Evolutionary conservation across 2,888 invertebrate species (phyloP), one percentile per base, ranked within the genome.

Genomic region (Drosophila prostipennis): DNA sequence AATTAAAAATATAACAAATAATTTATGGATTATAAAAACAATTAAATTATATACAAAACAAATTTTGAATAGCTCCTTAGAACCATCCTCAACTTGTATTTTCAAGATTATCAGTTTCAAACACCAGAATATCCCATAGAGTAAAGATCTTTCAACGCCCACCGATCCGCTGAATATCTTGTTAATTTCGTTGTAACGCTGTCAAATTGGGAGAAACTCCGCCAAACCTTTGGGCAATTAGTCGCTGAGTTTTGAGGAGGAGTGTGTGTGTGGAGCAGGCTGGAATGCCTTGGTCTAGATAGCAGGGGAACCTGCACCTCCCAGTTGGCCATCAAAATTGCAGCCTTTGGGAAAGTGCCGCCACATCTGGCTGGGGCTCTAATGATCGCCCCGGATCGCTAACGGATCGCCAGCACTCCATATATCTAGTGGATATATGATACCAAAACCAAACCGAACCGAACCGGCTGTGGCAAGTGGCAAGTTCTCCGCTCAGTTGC

Each of bases 271-370:
- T 57, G 26, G 39, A 46, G 39, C 11, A 32, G 61, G 10, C 34
- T 55, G 43, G 36, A 55, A 68, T 45, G 68, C 49, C 60, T 60
- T 59, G 76, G 59, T 42, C 78, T 59, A 70, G 72, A 67, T 55
- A 46, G 10, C 32, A 43, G 40, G 36, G 34, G 45, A 68, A 46
- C 67, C 51, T 57, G 68, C 34, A 49, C 52, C 67, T 67, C 65
- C 78, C 72, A 64, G 74, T 58, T 74, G 58, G 54, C 51, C 45
- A 16, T 51, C 49, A 73, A 74, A 68, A 68, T 68, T 64, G 68
- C 40, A 60, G 76, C 65, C 74, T 76, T 59, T 68, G 78, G 71
- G 78, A 79, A 80, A 79, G 78, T 78, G 76, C 76, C 43, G 73
- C 34, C 32, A 78, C 58, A 65, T 74, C 37, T 53, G 40, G 53